Evolutionary conservation across 2,113 vertebrate species (phyloP).

Genomic region (Alethe castanea): DNA sequence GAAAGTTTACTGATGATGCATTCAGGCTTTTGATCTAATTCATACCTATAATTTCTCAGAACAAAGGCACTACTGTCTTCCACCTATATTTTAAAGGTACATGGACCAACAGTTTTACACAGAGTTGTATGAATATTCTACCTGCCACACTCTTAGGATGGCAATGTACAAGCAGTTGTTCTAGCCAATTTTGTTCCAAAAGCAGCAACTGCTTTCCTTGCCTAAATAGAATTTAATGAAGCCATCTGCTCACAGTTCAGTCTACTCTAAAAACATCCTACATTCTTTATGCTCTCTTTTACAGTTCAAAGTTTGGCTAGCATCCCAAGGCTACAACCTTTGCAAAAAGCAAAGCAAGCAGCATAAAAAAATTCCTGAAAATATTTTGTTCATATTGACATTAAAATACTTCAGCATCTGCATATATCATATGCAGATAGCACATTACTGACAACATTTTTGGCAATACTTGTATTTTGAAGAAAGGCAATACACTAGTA

Average conservation of each 20-base stretch:
- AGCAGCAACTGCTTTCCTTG: neutral
- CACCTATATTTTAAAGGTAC: neutral
- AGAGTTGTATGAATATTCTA: neutral
- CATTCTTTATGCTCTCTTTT: neutral
- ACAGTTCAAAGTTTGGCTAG: neutral
- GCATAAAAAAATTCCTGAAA: neutral
- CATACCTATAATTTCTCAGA: neutral
- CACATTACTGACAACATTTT: neutral
- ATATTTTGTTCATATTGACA: neutral
- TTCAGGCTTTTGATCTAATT: neutral
- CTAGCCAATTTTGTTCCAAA: neutral
- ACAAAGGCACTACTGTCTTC: neutral
- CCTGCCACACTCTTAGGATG: neutral
- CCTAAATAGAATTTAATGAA: constrained; percentile 21
- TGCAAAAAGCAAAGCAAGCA: neutral
- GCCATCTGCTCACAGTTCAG: neutral
- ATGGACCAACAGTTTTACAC: neutral
- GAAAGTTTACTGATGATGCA: neutral
- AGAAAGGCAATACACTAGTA: neutral
- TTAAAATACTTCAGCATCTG: neutral
- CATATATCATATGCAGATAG: neutral
- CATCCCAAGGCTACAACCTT: constrained; percentile 5
- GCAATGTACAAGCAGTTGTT: neutral
- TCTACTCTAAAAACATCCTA: neutral
- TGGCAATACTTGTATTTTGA: neutral